Base-by-base conservation (phyloP, 64 coral and sea anemone genomes). In the Platygyra sinensis region DNA sequence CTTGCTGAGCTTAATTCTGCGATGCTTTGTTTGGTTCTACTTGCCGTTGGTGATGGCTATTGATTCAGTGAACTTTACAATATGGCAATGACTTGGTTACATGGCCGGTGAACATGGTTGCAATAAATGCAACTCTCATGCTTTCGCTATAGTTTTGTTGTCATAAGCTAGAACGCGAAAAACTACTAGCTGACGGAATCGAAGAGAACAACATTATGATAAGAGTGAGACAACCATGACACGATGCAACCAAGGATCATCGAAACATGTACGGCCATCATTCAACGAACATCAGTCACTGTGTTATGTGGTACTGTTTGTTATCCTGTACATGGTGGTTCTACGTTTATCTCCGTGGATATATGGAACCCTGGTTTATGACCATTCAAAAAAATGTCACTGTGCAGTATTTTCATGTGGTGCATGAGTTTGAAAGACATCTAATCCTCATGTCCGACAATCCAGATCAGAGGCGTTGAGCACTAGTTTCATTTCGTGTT, bases 51-150 rank as follows among this genome's bases (percentile, higher is more conserved):
- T 71, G 63, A 33, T 51, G 62, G 7, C 81, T 39, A 52, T 72
- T 85, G 50, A 71, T 72, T 71, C 38, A 62, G 22, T 39, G 49
- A 0, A 85, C 63, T 85, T 85, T 85, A 8, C 51, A 69, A 69
- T 69, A 25, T 9, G 65, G n/a, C 1, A 69, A 11, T 0, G 25
- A 5, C 25, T 24, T 69, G 10, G 4, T 69, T n/a, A 69, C 4
- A 28, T 69, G n/a, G 22, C 65, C 27, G 10, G 25, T n/a, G 22
- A 27, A 11, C 10, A 69, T 2, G 22, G 10, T 29, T 4, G 65
- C 10, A 71, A 65, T 52, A 2, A 57, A 2, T 62, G 55, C 20
- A 2, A 2, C 5, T 10, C 18, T 16, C 0, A 16, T 59, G 27
- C 0, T 6, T 31, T 38, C 0, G 2, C 8, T 15, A 16, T 57